phyloP scores from a whole-genome alignment of 1,140 invertebrate species.

The Carcinoscorpius rotundicauda region DNA sequence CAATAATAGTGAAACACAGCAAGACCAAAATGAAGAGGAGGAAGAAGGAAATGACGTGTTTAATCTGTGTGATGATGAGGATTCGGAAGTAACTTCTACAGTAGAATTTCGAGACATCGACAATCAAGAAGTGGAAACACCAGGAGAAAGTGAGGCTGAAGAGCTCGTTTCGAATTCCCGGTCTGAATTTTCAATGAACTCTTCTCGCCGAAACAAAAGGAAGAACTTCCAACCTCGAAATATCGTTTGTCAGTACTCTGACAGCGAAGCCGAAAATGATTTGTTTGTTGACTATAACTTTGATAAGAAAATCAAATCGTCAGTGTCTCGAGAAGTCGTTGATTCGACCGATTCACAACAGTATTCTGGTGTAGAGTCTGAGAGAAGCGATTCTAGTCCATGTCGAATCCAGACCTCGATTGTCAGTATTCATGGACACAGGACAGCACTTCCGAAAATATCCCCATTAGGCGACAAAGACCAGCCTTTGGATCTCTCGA shows the following conservation, averaged over 20 bases:
- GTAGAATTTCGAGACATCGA: too few species aligned
- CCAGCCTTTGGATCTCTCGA: constrained; percentile 28
- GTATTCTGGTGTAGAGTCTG: background rate
- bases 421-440: constrained; percentile 1
- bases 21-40: too few species aligned
- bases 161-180: background rate
- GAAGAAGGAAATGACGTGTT: too few species aligned
- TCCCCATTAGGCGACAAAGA: constrained; percentile 10
- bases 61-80: too few species aligned
- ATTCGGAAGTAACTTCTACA: too few species aligned
- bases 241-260: constrained; percentile 31
- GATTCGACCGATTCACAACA: constrained; percentile 1
- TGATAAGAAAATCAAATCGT: too few species aligned
- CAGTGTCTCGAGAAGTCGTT: too few species aligned
- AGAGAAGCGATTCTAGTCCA: background rate
- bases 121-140: too few species aligned
- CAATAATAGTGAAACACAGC: too few species aligned
- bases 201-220: constrained; percentile 40
- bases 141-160: constrained; percentile 1
- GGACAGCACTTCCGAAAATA: constrained; percentile 7
- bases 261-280: constrained; percentile 10
- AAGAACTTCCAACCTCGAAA: constrained; percentile 54
- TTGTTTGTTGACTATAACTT: background rate
- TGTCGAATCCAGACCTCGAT: background rate
- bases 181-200: constrained; percentile 1